phyloP scores from a whole-genome alignment of 1,140 invertebrate species.

The Dufourea novaeangliae region DNA sequence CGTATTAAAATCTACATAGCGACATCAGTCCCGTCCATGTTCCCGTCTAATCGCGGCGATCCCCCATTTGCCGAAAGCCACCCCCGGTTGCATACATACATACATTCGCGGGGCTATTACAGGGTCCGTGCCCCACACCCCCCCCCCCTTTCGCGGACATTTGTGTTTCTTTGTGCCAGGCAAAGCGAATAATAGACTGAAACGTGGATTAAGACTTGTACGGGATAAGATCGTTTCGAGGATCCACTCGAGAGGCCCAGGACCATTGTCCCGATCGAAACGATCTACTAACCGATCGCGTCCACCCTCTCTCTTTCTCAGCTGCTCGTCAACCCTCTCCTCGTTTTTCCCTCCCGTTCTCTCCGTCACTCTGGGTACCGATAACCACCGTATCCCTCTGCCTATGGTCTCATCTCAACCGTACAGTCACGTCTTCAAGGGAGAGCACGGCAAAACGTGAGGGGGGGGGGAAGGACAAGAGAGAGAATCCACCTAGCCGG shows the following conservation, averaged over 20 bases:
- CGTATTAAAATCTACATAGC: constrained; percentile 36
- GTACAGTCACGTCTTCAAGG: constrained; percentile 63
- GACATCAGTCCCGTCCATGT: neutral
- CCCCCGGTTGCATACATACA: constrained; percentile 18
- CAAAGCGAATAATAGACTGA: constrained; percentile 67
- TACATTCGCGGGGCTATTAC: constrained; percentile 54
- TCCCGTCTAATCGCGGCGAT: constrained; percentile 34
- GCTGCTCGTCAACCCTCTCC: constrained; percentile 61
- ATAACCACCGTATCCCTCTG: constrained; percentile 56
- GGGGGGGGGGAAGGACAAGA: neutral
- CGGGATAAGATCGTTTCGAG: constrained; percentile 57
- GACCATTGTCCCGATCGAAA: constrained; percentile 62
- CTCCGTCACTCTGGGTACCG: no score
- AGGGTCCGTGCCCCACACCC: no score
- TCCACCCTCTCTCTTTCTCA: no score
- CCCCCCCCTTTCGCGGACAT: no score
- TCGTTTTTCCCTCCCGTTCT: constrained; percentile 26
- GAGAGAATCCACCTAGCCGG: constrained; percentile 51
- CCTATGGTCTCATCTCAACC: constrained; percentile 61
- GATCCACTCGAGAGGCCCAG: constrained; percentile 46
- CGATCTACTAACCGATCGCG: constrained; percentile 69
- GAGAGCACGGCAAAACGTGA: constrained; percentile 35
- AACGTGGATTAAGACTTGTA: constrained; percentile 64
- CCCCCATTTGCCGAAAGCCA: neutral
- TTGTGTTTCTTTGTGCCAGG: constrained; percentile 62